Percentiles rank a stretch among this genome's conserved stretches.
Evolutionary conservation across 2,113 vertebrate genomes (phyloP).

Genomic region (Lycaon pictus): DNA sequence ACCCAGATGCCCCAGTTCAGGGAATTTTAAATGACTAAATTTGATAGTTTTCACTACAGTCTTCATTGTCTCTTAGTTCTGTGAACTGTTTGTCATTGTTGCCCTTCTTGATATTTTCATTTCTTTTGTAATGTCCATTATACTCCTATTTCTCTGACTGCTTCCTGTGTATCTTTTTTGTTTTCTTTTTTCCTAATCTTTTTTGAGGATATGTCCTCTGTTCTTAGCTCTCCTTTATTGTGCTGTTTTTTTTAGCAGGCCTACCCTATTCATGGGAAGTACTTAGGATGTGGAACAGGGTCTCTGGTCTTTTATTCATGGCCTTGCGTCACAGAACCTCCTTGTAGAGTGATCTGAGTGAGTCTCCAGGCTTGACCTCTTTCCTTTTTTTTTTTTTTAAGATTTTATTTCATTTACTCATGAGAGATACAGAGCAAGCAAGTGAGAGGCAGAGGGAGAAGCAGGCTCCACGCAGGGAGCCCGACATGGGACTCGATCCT

Average conservation of each 20-base stretch:
- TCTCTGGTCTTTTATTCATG: slow-evolving; percentile 24
- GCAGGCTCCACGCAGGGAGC: too few species aligned
- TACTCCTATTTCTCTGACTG: background rate
- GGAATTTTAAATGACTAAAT: slow-evolving; percentile 34
- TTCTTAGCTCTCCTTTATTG: slow-evolving; percentile 35
- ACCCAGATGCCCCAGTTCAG: too few species aligned
- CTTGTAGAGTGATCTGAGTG: slow-evolving; percentile 2
- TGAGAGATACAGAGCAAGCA: too few species aligned
- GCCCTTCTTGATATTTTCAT: background rate
- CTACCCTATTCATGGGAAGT: background rate
- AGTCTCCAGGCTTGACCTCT: background rate
- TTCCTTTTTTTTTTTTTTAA: background rate
- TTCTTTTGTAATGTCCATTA: background rate
- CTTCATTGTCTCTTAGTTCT: background rate
- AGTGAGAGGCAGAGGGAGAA: too few species aligned
- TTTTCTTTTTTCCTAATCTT: slow-evolving; percentile 23
- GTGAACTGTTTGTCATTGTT: slow-evolving; percentile 24
- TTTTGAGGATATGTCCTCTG: slow-evolving; percentile 5
- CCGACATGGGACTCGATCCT: too few species aligned
- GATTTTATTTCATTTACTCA: too few species aligned
- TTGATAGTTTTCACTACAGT: background rate
- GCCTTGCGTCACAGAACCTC: slow-evolving; percentile 43
- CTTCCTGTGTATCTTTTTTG: background rate
- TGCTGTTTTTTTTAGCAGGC: background rate
- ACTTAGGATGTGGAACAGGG: background rate